Evolutionary conservation across 2,888 invertebrate species (phyloP), one percentile per base, ranked within the genome.

Genomic region (Catocala nupta): DNA sequence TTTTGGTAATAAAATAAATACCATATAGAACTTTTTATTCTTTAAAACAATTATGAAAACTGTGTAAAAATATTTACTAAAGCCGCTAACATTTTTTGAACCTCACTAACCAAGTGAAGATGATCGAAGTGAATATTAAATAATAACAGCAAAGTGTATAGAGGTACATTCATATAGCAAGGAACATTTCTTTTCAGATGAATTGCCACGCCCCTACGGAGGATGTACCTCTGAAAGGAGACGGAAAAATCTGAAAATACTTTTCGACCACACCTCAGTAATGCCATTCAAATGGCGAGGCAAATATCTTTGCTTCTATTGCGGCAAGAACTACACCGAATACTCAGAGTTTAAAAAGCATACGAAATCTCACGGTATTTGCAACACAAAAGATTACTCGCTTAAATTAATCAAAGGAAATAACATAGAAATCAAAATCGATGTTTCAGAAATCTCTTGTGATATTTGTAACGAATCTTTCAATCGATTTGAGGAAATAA

Each of bases 231-330:
- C 89, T 77, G 89, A 89, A 81, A 85, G 82, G 71, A 81, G 91
- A 68, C 77, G 91, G 78, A 85, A 87, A 84, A 93, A 92, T 82
- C 83, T 93, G 81, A 86, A 87, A 89, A 85, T 85, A 59, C 79
- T 93, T 62, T 92, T 93, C 88, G 91, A 92, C 87, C 84, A 88
- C 77, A 92, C 92, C 0, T 81, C 90, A 0, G 81, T 93, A 55
- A 78, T 92, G 61, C 93, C 93, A 36, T 93, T 93, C 80, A 91
- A 91, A 84, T 92, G 92, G 93, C 84, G 88, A n/a, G 88, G 88
- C 25, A 85, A 81, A 64, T 91, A 86, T 63, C 75, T 87, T 7
- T 93, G 93, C 72, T 93, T 90, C 78, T 92, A 90, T 81, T 93
- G 93, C 75, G 87, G 87, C 6, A 80, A 86, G 71, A 83, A 75